These are phyloP conservation scores for Pseudochaenichthys georgianus DNA, from an alignment of 2,797 vertebrate genomes.

Conservation along the genomic window DNA sequence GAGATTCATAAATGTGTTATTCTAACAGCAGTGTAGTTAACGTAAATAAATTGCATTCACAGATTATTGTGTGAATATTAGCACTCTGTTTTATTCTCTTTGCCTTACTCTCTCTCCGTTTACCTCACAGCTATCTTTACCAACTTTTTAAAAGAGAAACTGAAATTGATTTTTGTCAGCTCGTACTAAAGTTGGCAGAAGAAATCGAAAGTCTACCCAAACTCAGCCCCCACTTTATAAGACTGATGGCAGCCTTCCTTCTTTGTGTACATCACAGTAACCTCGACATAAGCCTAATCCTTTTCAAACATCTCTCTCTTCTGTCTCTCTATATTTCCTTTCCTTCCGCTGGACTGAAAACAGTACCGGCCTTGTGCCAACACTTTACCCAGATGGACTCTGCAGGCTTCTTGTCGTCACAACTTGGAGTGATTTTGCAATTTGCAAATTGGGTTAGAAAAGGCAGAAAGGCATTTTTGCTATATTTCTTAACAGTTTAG, in stretches of 20 bases:
- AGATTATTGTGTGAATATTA: constrained; percentile 8
- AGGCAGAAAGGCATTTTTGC: not conserved
- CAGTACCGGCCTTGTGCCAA: constrained; percentile 41
- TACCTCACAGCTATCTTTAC: not conserved
- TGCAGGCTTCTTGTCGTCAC: constrained; percentile 54
- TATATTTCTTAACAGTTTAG: not conserved
- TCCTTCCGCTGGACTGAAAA: constrained; percentile 26
- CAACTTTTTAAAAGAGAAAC: constrained; percentile 12
- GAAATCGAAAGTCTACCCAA: constrained; percentile 18
- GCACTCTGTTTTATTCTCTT: not conserved
- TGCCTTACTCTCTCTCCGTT: constrained; percentile 5
- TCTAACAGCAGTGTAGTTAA: constrained; percentile 7
- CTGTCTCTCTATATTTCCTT: not conserved
- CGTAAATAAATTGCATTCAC: constrained; percentile 8
- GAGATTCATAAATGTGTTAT: constrained; percentile 23
- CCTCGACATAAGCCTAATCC: constrained; percentile 29
- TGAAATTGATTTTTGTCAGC: constrained; percentile 15
- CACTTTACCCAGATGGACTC: constrained; percentile 67
- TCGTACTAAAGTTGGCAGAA: constrained; percentile 14
- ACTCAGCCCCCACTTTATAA: constrained; percentile 1
- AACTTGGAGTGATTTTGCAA: constrained; percentile 40
- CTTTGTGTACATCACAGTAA: constrained; percentile 26
- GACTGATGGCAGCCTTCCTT: constrained; percentile 34
- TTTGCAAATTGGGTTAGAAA: not conserved
- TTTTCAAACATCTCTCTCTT: constrained; percentile 8